Evolutionary conservation across 92 coral and sea anemone genomes (phyloP).

Genomic region (Phenganax subtilis): DNA sequence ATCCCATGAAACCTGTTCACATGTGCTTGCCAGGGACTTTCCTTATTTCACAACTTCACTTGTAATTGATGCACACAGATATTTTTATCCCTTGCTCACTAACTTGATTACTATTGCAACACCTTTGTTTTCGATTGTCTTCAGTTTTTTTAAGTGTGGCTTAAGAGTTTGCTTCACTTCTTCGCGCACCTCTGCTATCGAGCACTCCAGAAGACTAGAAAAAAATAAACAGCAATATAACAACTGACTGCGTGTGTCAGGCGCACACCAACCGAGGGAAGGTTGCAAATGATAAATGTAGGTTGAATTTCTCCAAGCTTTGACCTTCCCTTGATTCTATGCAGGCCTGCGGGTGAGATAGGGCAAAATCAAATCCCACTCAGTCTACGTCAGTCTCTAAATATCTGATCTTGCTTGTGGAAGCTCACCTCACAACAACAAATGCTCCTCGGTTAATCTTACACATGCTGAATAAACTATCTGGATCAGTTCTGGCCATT

Average conservation of each 20-base stretch:
- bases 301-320: too few relatives aligned
- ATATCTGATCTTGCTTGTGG: not conserved
- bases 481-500: slow-evolving; percentile 60
- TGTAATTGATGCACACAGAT: too few relatives aligned
- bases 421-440: slow-evolving; percentile 76
- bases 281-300: too few relatives aligned
- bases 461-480: slow-evolving; percentile 69
- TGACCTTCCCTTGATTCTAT: too few relatives aligned
- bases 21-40: too few relatives aligned
- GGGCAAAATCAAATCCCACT: too few relatives aligned
- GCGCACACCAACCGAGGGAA: too few relatives aligned
- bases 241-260: too few relatives aligned
- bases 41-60: too few relatives aligned
- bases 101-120: slow-evolving; percentile 65
- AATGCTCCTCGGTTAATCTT: slow-evolving; percentile 92
- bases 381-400: not conserved
- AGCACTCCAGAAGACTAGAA: slow-evolving; percentile 72
- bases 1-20: too few relatives aligned
- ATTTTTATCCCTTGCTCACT: slow-evolving; percentile 27
- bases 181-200: slow-evolving; percentile 76
- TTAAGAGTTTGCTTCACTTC: slow-evolving; percentile 53
- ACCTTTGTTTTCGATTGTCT: slow-evolving; percentile 69
- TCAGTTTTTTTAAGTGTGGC: slow-evolving; percentile 61
- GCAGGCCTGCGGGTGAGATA: too few relatives aligned
- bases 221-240: not conserved